A percentile compares a stretch with the other conserved stretches of the same genome.
Evolutionary conservation across 1,140 invertebrate species (phyloP).

Genomic region (Rhagoletis zephyria): DNA sequence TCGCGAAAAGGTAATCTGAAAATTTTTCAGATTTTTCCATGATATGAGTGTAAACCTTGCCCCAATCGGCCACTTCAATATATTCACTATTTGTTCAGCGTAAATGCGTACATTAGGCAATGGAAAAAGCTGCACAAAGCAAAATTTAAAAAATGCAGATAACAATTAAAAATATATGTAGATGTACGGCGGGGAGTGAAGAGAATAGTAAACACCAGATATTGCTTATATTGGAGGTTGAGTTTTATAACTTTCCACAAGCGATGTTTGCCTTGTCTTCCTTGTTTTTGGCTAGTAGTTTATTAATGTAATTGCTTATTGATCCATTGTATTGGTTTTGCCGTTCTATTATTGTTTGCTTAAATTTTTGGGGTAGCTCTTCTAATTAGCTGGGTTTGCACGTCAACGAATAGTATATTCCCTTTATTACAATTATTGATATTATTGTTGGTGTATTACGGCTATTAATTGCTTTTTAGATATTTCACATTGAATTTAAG

Average conservation of each 20-base stretch:
- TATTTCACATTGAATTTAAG: conserved; percentile 73
- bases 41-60: conserved; percentile 55
- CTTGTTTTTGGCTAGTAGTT: background rate
- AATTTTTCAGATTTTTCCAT: conserved; percentile 77
- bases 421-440: conserved; percentile 32
- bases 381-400: background rate
- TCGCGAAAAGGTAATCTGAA: conserved; percentile 84
- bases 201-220: background rate
- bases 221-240: background rate
- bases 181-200: background rate
- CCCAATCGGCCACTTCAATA: conserved; percentile 16
- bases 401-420: conserved; percentile 20
- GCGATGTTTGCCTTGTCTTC: background rate
- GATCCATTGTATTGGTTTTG: conserved; percentile 1
- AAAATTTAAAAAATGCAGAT: background rate
- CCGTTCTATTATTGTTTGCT: background rate
- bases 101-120: background rate
- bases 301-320: conserved; percentile 44
- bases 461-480: conserved; percentile 71
- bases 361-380: background rate
- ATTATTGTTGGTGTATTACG: conserved; percentile 10
- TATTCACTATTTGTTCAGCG: background rate
- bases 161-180: background rate
- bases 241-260: background rate
- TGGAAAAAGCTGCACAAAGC: background rate